Conservation (phyloP, 2,113 vertebrate genomes). For the Turdus rufiventris region DNA sequence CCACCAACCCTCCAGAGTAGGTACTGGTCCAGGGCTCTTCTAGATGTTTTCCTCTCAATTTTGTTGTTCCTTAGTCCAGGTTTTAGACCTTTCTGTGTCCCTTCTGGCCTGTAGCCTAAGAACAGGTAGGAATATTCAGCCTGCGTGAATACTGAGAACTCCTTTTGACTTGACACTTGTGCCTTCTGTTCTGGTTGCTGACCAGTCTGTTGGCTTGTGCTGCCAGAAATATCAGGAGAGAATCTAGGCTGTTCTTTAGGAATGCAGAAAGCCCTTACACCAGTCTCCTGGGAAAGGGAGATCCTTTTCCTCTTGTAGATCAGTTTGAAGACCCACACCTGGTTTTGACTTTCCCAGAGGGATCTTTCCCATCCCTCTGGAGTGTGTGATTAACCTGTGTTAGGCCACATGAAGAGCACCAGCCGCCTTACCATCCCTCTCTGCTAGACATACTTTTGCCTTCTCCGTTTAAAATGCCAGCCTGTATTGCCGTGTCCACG, state of each 20-base stretch:
- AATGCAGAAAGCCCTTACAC: not conserved
- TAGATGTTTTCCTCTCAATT: constrained; percentile 10
- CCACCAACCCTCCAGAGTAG: constrained; percentile 31
- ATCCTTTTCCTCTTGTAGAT: not conserved
- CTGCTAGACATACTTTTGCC: not conserved
- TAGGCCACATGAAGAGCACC: not conserved
- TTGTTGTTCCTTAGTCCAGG: not conserved
- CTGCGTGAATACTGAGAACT: not conserved
- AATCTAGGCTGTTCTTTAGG: not conserved
- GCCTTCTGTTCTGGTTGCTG: not conserved
- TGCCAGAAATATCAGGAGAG: not conserved
- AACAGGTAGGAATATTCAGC: not conserved
- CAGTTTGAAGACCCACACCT: not conserved
- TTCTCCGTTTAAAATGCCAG: not conserved
- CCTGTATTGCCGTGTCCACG: rapidly evolving
- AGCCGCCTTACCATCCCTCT: not conserved
- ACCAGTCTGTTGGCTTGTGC: not conserved
- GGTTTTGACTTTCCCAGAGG: not conserved
- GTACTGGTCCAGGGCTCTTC: constrained; percentile 8
- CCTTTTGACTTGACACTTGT: not conserved
- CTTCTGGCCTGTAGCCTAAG: not conserved
- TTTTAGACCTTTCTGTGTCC: not conserved
- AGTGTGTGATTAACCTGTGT: not conserved
- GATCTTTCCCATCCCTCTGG: not conserved
- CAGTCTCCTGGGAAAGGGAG: not conserved